phyloP scores from a whole-genome alignment of 2,113 vertebrate genomes.

The Megaceryle maxima region DNA sequence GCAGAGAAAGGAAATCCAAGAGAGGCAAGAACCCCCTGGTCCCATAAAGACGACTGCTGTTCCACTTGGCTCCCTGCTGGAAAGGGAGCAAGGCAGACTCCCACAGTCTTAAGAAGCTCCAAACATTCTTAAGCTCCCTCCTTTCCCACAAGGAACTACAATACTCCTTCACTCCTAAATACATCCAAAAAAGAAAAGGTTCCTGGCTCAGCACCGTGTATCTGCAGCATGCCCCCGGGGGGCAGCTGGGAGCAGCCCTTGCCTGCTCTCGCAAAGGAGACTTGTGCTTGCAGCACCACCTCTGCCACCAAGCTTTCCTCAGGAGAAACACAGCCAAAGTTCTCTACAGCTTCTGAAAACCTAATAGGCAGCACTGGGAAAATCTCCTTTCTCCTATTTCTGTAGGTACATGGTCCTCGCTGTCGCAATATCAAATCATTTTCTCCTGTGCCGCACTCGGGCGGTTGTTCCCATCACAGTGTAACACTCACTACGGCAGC shows the following conservation, averaged over 20 bases:
- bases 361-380: background rate
- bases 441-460: background rate
- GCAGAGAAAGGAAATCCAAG: background rate
- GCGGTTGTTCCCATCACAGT: constrained; percentile 11
- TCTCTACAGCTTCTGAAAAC: background rate
- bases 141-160: background rate
- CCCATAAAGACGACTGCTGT: background rate
- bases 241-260: background rate
- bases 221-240: background rate
- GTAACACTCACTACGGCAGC: background rate
- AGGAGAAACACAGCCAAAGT: background rate
- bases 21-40: background rate
- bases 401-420: background rate
- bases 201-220: background rate
- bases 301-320: background rate
- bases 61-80: background rate
- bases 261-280: background rate
- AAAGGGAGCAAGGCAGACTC: background rate
- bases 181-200: background rate
- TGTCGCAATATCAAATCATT: background rate
- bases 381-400: background rate
- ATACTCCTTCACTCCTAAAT: background rate
- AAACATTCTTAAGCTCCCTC: background rate
- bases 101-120: background rate
- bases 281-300: background rate